phyloP scores from a whole-genome alignment of 1,140 invertebrate genomes.

The Scaptomyza montana region DNA sequence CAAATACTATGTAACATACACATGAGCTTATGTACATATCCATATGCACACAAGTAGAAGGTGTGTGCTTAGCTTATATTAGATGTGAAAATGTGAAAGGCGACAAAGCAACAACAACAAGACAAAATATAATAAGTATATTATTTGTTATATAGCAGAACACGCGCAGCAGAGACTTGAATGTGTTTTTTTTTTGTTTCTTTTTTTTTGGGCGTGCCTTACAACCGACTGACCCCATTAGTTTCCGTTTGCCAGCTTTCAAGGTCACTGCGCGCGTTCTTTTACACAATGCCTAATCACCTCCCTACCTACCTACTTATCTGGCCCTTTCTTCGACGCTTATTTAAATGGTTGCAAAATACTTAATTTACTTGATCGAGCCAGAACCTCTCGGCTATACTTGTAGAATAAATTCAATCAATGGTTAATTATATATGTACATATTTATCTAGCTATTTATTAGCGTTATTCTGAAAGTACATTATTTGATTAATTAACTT shows the following conservation, averaged over 20 bases:
- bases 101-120: conserved; percentile 14
- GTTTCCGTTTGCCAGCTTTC: conserved; percentile 36
- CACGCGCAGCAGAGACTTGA: conserved; percentile 15
- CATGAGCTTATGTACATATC: neutral
- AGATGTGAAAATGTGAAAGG: conserved; percentile 47
- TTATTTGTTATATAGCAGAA: conserved; percentile 4
- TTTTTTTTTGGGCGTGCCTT: conserved; percentile 36
- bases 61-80: conserved; percentile 10
- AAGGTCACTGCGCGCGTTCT: conserved; percentile 50
- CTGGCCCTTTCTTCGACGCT: neutral
- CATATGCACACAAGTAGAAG: neutral
- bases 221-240: conserved; percentile 67
- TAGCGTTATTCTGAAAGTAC: neutral
- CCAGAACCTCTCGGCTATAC: too few species aligned
- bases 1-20: conserved; percentile 9
- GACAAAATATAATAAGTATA: conserved; percentile 8
- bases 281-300: neutral
- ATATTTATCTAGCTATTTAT: conserved; percentile 21
- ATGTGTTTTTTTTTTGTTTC: neutral
- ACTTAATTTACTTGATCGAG: neutral
- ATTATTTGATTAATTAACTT: conserved; percentile 12
- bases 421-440: conserved; percentile 13
- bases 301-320: neutral
- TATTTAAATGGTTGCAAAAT: neutral
- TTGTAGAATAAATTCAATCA: neutral